Evolutionary conservation across 2,113 vertebrate species (phyloP), one percentile per base, ranked within the genome.

Genomic region (Poeciliopsis occidentalis): DNA sequence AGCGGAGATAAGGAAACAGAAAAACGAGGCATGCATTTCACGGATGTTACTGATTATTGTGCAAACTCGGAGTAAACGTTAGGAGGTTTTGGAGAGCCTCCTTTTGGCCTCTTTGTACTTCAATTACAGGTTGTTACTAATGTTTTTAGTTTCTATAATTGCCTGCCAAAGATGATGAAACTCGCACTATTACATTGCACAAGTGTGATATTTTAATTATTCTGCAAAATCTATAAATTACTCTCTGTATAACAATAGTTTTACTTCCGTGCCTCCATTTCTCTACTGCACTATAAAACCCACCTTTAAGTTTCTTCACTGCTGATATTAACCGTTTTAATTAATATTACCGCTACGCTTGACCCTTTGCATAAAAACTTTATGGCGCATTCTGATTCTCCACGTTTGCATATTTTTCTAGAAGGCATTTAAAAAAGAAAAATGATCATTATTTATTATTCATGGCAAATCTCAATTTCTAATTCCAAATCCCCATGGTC

Each of bases 11-110:
- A 29, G 70, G 39, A 74, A 26, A 13, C 26, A 13, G 34, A 65
- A 73, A 67, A 17, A 62, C 63, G 65, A 4, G 8, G 29, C 60
- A 26, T 70, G 41, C 3, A 60, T 67, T 67, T 67, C 22, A 63
- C 39, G 41, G 41, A 19, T 76, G 15, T 63, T 39, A 32, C 32
- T 68, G 11, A 31, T 67, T 31, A 32, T 15, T 69, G 27, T 54
- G 37, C 64, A 8, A 61, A 57, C 29, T 57, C 8, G 19, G 24
- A 3, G 44, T n/a, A 10, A 69, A 11, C 12, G 27, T 27, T 27
- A 27, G 27, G 27, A 27, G 27, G 2, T 30, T 68, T 37, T 51
- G 13, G 4, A 41, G 39, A 15, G 30, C 10, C 22, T n/a, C 4
- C 12, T 69, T 19, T 47, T 24, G 19, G 47, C 47, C 29, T 57